Conservation (phyloP, 2,888 invertebrate species). For the Quadriops clusia region DNA sequence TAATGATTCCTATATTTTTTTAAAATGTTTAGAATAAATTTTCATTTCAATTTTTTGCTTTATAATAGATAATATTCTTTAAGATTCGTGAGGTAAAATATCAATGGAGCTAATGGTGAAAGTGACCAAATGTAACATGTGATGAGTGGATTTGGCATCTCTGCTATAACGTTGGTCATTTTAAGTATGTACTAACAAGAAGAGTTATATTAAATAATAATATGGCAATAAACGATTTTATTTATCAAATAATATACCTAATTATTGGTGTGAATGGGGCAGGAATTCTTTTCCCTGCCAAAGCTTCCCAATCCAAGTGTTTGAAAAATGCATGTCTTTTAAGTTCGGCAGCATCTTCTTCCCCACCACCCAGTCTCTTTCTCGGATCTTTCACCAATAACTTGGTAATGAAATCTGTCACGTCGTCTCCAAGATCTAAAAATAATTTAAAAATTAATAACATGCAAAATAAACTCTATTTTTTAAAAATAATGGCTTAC, state of each 20-base stretch:
- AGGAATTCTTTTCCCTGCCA: conserved; percentile 62
- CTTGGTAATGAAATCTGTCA: conserved; percentile 67
- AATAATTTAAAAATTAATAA: conserved; percentile 10
- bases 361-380: conserved; percentile 75
- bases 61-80: no score
- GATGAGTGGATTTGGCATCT: no score
- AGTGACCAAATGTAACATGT: no score
- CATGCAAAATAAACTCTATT: conserved; percentile 7
- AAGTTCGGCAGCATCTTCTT: conserved; percentile 74
- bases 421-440: conserved; percentile 51
- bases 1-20: no score
- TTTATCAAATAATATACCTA: conserved; percentile 30
- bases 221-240: no score
- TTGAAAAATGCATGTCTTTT: conserved; percentile 84
- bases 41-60: no score
- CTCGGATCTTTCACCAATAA: conserved; percentile 85
- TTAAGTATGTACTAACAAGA: no score
- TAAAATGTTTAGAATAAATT: no score
- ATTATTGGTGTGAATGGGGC: conserved; percentile 90
- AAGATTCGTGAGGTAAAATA: no score
- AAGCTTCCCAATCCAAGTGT: conserved; percentile 71
- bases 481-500: conserved; percentile 2
- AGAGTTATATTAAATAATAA: no score
- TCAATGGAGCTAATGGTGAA: no score
- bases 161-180: no score